These are phyloP conservation scores for Gobio gobio DNA, from an alignment of 2,113 vertebrate genomes.

Conservation along the genomic window DNA sequence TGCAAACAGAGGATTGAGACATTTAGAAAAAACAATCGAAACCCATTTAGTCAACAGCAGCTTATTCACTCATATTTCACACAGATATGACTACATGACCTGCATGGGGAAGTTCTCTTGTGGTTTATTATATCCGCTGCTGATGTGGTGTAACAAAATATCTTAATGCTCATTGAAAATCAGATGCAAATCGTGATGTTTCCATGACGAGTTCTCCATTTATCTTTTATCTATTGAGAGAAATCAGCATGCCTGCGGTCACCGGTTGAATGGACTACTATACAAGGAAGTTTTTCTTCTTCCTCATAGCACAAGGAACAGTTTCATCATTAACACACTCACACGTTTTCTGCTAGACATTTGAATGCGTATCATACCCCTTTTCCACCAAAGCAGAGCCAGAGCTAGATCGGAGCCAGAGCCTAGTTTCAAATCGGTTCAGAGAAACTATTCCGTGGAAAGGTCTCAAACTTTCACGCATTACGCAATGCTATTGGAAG, in stretches of 20 bases:
- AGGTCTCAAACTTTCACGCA: neutral
- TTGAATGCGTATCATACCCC: slow-evolving; percentile 10
- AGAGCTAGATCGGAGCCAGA: no score
- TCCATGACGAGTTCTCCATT: neutral
- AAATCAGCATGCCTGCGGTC: neutral
- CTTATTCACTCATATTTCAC: neutral
- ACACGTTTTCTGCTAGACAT: neutral
- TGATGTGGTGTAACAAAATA: neutral
- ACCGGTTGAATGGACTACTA: neutral
- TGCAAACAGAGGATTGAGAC: neutral
- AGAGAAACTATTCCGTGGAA: neutral
- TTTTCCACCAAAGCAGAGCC: no score
- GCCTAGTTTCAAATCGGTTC: no score
- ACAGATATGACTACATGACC: neutral
- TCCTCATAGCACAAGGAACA: neutral
- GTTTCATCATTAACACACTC: slow-evolving; percentile 1
- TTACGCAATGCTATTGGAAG: neutral
- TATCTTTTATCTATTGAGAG: neutral
- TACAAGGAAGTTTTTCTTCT: neutral
- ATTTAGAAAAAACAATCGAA: neutral
- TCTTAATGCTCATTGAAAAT: neutral
- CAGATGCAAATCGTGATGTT: neutral
- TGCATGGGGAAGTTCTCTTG: neutral
- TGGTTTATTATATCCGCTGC: neutral
- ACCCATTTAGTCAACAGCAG: neutral